These are phyloP conservation scores for Eulemur rubriventer DNA, from an alignment of 2,797 vertebrate genomes.

Conservation along the genomic window DNA sequence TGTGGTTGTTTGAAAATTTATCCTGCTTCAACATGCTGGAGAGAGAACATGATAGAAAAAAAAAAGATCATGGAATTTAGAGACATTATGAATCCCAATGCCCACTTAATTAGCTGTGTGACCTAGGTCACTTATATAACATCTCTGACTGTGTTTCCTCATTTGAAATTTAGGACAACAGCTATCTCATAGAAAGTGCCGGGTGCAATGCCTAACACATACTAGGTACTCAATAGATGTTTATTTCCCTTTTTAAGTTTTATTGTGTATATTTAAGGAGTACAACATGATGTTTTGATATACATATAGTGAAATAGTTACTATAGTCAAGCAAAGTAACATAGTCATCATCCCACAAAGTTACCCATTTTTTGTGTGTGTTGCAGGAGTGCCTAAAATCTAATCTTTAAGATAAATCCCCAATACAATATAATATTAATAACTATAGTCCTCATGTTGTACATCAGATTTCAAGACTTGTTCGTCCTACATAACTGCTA, in stretches of 20 bases:
- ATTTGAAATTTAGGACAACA: constrained; percentile 13
- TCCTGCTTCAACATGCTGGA: constrained; percentile 16
- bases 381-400: background rate
- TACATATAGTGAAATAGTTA: background rate
- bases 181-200: constrained; percentile 6
- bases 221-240: background rate
- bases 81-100: background rate
- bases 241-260: background rate
- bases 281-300: background rate
- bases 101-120: constrained; percentile 6
- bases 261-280: background rate
- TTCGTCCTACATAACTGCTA: background rate
- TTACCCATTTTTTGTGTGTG: background rate
- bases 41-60: background rate
- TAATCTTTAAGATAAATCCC: background rate
- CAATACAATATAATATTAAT: background rate
- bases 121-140: background rate
- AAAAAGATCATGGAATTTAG: background rate
- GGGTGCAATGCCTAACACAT: background rate
- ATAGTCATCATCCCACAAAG: background rate
- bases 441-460: background rate
- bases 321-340: background rate
- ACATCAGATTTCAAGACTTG: background rate
- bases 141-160: constrained; percentile 3
- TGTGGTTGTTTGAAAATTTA: constrained; percentile 61